A percentile compares a stretch with the other conserved stretches of the same genome.
Conservation (phyloP, 2,797 vertebrate species). For the Australoheros facetus region DNA sequence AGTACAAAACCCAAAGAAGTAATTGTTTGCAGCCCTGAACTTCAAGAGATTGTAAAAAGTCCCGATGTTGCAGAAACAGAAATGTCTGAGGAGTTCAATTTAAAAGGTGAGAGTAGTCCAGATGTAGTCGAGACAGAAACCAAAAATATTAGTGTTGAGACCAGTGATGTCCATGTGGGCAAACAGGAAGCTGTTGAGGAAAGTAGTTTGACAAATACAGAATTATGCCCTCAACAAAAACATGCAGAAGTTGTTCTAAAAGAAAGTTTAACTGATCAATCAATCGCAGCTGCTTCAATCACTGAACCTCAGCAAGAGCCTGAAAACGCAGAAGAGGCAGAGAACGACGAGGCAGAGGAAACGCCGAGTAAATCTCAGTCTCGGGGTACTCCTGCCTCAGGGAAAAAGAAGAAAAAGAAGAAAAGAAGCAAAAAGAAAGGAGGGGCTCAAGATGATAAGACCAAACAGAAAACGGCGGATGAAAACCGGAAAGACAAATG, state of each 20-base stretch:
- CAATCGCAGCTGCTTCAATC: background rate
- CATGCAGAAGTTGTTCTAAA: background rate
- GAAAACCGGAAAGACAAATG: background rate
- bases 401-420: constrained; percentile 80
- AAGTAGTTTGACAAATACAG: background rate
- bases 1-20: constrained; percentile 29
- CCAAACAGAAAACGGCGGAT: constrained; percentile 33
- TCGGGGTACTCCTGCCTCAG: constrained; percentile 43
- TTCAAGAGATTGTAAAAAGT: constrained; percentile 10
- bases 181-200: constrained; percentile 5
- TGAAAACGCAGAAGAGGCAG: constrained; percentile 24
- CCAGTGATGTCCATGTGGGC: background rate
- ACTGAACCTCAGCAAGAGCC: constrained; percentile 18
- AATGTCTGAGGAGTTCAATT: constrained; percentile 5
- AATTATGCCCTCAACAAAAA: constrained; percentile 15
- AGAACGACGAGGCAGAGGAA: constrained; percentile 41
- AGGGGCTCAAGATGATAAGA: constrained; percentile 34
- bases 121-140: constrained; percentile 19
- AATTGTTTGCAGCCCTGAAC: background rate
- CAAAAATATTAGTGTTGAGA: constrained; percentile 6
- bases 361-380: constrained; percentile 20
- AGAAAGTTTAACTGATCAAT: background rate
- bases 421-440: constrained; percentile 75
- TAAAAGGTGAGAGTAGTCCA: background rate
- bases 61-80: constrained; percentile 23